Evolutionary conservation across 1,140 invertebrate genomes (phyloP), one percentile per base, ranked within the genome.

Genomic region (Rhagoletis pomonella): DNA sequence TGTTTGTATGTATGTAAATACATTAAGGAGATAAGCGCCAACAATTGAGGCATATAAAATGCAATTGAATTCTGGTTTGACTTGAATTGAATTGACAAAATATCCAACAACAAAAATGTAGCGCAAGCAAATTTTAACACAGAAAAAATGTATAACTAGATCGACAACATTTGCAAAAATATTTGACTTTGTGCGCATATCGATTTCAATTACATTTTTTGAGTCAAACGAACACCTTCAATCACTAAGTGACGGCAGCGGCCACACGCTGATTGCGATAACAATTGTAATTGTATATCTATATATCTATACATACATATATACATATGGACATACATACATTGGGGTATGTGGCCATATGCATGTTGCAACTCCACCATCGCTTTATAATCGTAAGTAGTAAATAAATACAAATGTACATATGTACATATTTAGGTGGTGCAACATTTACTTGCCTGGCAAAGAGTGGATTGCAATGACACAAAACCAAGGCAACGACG

Each of bases 381-480:
- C 17, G 42, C 6, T 5, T 39, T 14, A 14, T 42, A 29, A 29
- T 29, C 29, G 29, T 29, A 29, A 29, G 1, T 29, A 29, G 29
- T 29, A 29, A 29, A 29, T 29, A 29, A 29, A 29, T 29, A 29
- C 29, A 29, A 29, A 29, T 29, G 29, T 29, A 29, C 29, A 29
- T n/a, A n/a, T n/a, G n/a, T 29, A 29, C 29, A 29, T 29, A 29
- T 29, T 29, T 58, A 81, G 73, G 73, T 81, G 73, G 73, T 81
- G 73, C 73, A 81, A 81, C 73, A 81, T 29, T 29, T 29, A 29
- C 2, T 29, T 55, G n/a, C n/a, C 6, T 81, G 50, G 73, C 73
- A 55, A 17, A 81, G 47, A 81, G 47, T 81, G 73, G 73, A 81
- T 81, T 58, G 73, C 73, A 81, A 81, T 81, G 73, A 81, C 73